phyloP scores from a whole-genome alignment of 2,113 vertebrate species.

The Burhinus bistriatus region DNA sequence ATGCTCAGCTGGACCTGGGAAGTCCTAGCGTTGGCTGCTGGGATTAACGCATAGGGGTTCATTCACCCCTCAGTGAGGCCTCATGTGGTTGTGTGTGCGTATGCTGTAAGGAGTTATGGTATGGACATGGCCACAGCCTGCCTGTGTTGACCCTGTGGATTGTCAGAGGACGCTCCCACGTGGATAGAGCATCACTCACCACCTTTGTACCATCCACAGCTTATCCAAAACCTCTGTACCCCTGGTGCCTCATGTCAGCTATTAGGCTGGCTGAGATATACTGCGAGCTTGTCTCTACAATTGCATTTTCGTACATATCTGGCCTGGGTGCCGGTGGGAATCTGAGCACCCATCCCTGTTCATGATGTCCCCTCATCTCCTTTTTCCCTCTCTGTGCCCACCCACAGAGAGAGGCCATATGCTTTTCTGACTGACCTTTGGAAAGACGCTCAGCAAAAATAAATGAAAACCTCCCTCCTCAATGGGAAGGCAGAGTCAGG shows the following conservation, averaged over 20 bases:
- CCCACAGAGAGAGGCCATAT: background rate
- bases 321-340: background rate
- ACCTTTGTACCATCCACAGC: background rate
- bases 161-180: background rate
- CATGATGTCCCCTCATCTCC: background rate
- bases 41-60: background rate
- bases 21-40: background rate
- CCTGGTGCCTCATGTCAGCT: background rate
- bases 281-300: background rate
- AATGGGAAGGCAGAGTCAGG: background rate
- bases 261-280: background rate
- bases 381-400: background rate
- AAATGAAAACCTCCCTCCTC: rapidly evolving
- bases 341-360: background rate
- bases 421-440: background rate
- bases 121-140: background rate
- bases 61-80: background rate
- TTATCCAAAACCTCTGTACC: background rate
- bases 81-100: background rate
- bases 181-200: background rate
- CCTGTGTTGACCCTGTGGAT: background rate
- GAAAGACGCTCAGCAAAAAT: background rate
- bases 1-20: background rate
- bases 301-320: background rate
- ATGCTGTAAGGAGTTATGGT: background rate